These are phyloP conservation scores for Lepidurus arcticus DNA, from an alignment of 1,140 invertebrate genomes.

Conservation along the genomic window DNA sequence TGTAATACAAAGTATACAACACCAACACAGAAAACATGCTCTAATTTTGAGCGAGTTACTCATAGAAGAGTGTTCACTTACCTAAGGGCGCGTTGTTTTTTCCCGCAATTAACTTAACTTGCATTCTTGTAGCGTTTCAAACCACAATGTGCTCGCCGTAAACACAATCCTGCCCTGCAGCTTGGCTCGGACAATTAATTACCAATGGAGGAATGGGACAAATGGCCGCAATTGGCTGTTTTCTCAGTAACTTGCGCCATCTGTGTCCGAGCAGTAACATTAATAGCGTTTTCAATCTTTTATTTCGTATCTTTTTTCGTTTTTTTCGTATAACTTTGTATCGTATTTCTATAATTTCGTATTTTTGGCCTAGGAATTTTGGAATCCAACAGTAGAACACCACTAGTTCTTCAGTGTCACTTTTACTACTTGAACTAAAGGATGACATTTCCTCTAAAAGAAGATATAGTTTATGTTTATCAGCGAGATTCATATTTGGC, in stretches of 20 bases:
- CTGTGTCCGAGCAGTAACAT: neutral
- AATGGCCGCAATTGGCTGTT: neutral
- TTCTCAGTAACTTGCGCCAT: neutral
- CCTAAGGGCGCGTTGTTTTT: neutral
- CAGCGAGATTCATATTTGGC: neutral
- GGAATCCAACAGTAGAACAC: neutral
- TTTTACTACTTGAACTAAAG: neutral
- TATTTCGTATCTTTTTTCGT: neutral
- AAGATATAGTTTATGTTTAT: neutral
- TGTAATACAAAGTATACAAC: neutral
- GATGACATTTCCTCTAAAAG: neutral
- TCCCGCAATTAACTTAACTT: neutral
- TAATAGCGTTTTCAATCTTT: too few species aligned
- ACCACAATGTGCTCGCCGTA: neutral
- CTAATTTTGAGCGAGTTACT: neutral
- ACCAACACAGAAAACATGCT: neutral
- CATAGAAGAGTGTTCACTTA: constrained; percentile 47
- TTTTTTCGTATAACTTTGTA: neutral
- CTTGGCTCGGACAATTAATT: neutral
- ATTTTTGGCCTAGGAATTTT: neutral
- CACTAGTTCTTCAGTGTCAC: neutral
- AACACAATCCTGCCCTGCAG: constrained; percentile 12
- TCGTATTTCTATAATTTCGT: neutral
- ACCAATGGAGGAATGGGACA: neutral
- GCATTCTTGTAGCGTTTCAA: neutral